These are phyloP conservation scores for Hylyphantes graminicola DNA, from an alignment of 1,140 invertebrate species.

Conservation along the genomic window DNA sequence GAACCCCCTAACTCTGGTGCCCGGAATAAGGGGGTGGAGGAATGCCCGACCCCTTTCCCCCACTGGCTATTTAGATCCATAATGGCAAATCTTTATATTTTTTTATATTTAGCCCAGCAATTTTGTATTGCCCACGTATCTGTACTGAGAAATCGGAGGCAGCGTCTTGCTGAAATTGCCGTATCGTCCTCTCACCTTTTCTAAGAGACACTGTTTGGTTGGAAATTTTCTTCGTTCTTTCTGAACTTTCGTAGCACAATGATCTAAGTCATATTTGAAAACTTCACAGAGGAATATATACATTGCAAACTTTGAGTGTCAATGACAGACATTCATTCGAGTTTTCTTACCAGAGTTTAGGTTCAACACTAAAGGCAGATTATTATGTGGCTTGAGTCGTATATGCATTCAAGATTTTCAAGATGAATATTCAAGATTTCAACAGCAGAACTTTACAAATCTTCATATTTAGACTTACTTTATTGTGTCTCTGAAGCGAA, in stretches of 20 bases:
- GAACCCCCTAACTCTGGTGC: background rate
- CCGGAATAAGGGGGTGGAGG: constrained; percentile 1
- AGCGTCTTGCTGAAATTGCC: constrained; percentile 14
- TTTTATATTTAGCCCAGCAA: constrained; percentile 40
- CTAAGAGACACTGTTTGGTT: constrained; percentile 13
- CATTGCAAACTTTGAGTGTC: too few species aligned
- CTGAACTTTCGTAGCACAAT: background rate
- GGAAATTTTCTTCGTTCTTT: constrained; percentile 4
- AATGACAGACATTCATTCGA: too few species aligned
- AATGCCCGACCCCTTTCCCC: constrained; percentile 17
- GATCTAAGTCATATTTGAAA: too few species aligned
- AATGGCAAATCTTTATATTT: constrained; percentile 40
- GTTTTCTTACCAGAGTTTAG: too few species aligned
- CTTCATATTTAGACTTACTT: background rate
- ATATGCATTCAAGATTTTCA: too few species aligned
- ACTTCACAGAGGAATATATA: too few species aligned
- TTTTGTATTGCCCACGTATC: constrained; percentile 43
- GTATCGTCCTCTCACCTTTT: constrained; percentile 21
- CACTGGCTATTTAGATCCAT: constrained; percentile 49
- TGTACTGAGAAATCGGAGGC: constrained; percentile 31
- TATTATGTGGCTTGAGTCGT: too few species aligned
- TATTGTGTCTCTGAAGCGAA: background rate
- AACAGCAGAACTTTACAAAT: background rate
- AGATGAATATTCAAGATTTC: background rate
- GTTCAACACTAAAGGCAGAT: too few species aligned